Evolutionary conservation across 2,888 invertebrate genomes (phyloP).

Genomic region (Diloba caeruleocephala): DNA sequence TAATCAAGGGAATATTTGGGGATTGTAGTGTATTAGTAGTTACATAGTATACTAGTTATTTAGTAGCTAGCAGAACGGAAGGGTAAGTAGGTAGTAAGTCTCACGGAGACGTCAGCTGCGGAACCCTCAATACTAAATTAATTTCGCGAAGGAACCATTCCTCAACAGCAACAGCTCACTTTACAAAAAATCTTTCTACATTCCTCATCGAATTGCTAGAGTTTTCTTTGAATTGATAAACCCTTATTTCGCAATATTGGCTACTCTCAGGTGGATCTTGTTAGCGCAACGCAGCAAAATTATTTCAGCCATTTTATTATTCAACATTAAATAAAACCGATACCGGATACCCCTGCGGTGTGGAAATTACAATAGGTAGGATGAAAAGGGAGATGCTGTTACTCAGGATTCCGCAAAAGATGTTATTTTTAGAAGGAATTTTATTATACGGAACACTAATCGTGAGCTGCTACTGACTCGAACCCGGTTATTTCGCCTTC

Average conservation of each 20-base stretch:
- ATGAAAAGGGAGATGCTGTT: slow-evolving; percentile 45
- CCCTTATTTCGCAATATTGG: slow-evolving; percentile 3
- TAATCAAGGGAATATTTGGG: too few relatives aligned
- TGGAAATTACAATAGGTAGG: slow-evolving; percentile 46
- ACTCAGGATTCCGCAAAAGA: slow-evolving; percentile 45
- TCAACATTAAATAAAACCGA: slow-evolving; percentile 17
- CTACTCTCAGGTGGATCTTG: slow-evolving; percentile 2
- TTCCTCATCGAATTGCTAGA: slow-evolving; percentile 32
- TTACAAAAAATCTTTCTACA: slow-evolving; percentile 55
- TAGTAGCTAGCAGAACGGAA: slow-evolving; percentile 5
- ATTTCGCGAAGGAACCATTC: slow-evolving; percentile 68
- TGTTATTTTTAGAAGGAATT: slow-evolving; percentile 48
- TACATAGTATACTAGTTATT: background rate
- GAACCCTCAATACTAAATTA: slow-evolving; percentile 69
- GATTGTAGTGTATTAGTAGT: background rate
- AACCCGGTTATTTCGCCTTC: slow-evolving; percentile 68
- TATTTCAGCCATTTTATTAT: slow-evolving; percentile 11
- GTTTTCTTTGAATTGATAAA: slow-evolving; percentile 20
- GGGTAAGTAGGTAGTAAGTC: slow-evolving; percentile 23
- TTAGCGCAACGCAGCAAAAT: background rate
- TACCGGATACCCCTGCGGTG: slow-evolving; percentile 29
- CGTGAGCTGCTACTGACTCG: slow-evolving; percentile 54
- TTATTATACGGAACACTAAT: slow-evolving; percentile 57
- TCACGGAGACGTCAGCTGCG: slow-evolving; percentile 31
- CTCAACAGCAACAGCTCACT: slow-evolving; percentile 64